These are phyloP conservation scores for Clarias batrachus DNA, from an alignment of 2,113 vertebrate genomes.

Conservation along the genomic window DNA sequence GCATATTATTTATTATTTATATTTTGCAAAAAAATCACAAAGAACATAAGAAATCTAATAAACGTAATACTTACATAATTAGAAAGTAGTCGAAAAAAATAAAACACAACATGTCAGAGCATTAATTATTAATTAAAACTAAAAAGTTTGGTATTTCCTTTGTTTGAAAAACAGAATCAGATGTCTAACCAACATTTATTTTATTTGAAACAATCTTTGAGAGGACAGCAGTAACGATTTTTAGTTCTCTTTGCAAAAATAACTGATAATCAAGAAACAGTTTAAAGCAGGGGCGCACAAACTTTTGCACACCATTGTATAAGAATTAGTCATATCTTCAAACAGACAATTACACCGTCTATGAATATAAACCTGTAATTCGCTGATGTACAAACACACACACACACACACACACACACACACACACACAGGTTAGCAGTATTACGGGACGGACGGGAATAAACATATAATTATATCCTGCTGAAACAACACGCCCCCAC, in stretches of 20 bases:
- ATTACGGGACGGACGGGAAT: constrained; percentile 3
- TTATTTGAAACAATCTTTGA: neutral
- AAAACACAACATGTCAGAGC: neutral
- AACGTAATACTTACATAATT: neutral
- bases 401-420: constrained; percentile 37
- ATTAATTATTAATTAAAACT: no score
- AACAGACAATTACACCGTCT: constrained; percentile 1
- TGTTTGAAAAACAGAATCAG: no score
- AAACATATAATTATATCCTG: constrained; percentile 29
- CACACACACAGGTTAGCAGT: constrained; percentile 17
- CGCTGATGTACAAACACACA: neutral
- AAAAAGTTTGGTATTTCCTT: no score
- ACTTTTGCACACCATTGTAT: neutral
- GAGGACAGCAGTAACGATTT: neutral
- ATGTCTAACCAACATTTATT: neutral
- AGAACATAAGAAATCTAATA: neutral
- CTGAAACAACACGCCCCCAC: constrained; percentile 38
- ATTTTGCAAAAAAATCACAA: neutral
- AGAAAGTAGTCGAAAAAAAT: neutral
- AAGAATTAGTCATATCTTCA: neutral
- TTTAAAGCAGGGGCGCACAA: neutral
- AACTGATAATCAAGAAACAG: neutral
- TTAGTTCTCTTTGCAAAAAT: neutral
- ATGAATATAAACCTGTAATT: constrained; percentile 33
- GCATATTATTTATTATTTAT: no score